A percentile compares a stretch with the other conserved stretches of the same genome.
Evolutionary conservation across 1,140 invertebrate species (phyloP).

Genomic region (Cryptotermes secundus): DNA sequence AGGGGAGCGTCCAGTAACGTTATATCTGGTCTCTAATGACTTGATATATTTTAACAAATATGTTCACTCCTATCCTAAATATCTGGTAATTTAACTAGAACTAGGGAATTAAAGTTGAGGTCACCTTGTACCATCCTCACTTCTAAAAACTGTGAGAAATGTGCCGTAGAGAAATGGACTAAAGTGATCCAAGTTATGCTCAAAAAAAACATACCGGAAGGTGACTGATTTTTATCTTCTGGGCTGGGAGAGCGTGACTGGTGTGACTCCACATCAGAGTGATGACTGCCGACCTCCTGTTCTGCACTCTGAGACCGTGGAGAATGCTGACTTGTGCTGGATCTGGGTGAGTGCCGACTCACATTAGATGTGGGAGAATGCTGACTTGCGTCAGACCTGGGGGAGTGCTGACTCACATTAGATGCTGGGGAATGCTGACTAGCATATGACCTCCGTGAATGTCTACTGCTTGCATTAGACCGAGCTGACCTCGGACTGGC

Average conservation of each 20-base stretch:
- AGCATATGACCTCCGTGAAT: not conserved
- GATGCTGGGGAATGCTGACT: not conserved
- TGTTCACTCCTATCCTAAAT: too few relatives aligned
- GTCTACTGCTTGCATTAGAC: slow-evolving; percentile 4
- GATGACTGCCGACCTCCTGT: not conserved
- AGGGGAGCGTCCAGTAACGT: too few relatives aligned
- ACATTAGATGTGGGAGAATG: slow-evolving; percentile 24
- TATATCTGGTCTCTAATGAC: too few relatives aligned
- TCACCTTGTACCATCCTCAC: too few relatives aligned
- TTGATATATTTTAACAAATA: too few relatives aligned
- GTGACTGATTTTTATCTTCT: not conserved
- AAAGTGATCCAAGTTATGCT: too few relatives aligned
- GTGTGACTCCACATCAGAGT: not conserved
- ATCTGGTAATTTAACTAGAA: too few relatives aligned
- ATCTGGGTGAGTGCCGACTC: not conserved
- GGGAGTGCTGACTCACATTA: not conserved
- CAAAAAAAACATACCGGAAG: not conserved
- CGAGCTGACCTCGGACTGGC: not conserved
- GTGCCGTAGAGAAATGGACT: too few relatives aligned
- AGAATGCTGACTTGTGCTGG: slow-evolving; percentile 14
- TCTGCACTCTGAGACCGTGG: not conserved
- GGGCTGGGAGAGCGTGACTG: not conserved
- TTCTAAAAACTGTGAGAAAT: too few relatives aligned
- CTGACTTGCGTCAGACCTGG: slow-evolving; percentile 23
- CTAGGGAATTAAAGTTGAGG: too few relatives aligned